Base-by-base conservation (phyloP, 2,888 invertebrate genomes). In the Agrotis exclamationis region DNA sequence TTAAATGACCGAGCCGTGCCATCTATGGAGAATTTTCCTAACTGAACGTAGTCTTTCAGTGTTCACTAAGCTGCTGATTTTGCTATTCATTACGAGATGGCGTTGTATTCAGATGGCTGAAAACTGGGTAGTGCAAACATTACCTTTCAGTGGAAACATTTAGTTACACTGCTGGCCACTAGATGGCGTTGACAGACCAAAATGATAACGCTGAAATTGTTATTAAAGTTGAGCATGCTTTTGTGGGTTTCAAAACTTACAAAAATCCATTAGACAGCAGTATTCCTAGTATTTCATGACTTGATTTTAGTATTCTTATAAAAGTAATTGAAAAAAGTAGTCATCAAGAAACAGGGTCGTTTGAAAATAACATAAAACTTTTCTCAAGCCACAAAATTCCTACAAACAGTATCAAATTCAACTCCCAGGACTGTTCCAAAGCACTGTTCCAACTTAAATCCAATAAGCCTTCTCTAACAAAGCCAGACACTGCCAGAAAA, bases 151-250 rank as follows among this genome's bases (percentile, higher is more conserved):
- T n/a, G 7, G 3, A 1, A 0, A 13, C 5, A 14, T 54, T 54
- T 45, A 33, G 5, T 1, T 14, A 13, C 6, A 3, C 69, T 73
- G 67, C 28, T 76, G 1, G 7, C 18, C 22, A 54, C 72, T 63
- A 84, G 84, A 70, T 84, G 85, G 77, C 85, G 70, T 0, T 45
- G 33, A 24, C 13, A 20, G 33, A 39, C 13, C 22, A 13, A 45
- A 39, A 11, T 7, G 18, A 9, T 3, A 28, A 11, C 6, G 0
- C 7, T 11, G 1, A 24, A 11, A 9, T 7, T 20, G 39, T 39
- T 39, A 39, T 39, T 39, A 39, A 11, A 39, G 39, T 39, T 39
- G 39, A 11, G 11, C 11, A 33, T 33, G 33, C 33, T 33, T 33
- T 33, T 33, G 33, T 33, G 33, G 33, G 33, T 33, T 33, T 33